Percentiles rank a stretch among this genome's conserved stretches.
phyloP scores from a whole-genome alignment of 2,797 vertebrate species.

The Parauchenoglanis ngamensis region DNA sequence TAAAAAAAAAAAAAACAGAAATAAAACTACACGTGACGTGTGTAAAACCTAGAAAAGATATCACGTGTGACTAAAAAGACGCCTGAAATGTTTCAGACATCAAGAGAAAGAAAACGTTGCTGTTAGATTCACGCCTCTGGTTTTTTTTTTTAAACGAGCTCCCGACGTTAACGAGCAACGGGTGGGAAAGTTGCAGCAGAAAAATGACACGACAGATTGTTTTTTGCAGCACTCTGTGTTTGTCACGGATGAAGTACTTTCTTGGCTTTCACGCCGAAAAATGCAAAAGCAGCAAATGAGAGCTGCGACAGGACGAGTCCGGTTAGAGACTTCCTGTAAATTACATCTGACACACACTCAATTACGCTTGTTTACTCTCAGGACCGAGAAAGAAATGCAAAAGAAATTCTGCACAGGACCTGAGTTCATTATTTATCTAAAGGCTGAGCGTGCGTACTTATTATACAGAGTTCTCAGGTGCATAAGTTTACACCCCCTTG shows the following conservation, averaged over 20 bases:
- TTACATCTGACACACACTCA: slow-evolving; percentile 38
- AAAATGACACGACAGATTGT: not conserved
- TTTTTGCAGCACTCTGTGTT: not conserved
- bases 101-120: too few relatives aligned
- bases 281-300: not conserved
- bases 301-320: slow-evolving; percentile 4
- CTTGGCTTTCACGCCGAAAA: not conserved
- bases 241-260: not conserved
- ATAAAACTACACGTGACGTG: not conserved
- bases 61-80: not conserved
- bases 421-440: not conserved
- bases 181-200: not conserved
- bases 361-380: slow-evolving; percentile 18
- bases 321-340: slow-evolving; percentile 28
- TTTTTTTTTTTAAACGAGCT: not conserved
- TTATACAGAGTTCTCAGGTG: not conserved
- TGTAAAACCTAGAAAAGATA: not conserved
- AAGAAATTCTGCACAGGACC: not conserved
- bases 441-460: not conserved
- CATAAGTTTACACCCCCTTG: not conserved
- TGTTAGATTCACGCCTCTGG: not conserved
- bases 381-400: slow-evolving; percentile 13
- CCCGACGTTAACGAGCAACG: not conserved
- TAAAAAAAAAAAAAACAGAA: not conserved
- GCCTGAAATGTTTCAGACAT: not conserved